Percentiles rank a stretch among this genome's conserved stretches.
phyloP scores from a whole-genome alignment of 2,113 vertebrate species.

The Scopus umbretta region DNA sequence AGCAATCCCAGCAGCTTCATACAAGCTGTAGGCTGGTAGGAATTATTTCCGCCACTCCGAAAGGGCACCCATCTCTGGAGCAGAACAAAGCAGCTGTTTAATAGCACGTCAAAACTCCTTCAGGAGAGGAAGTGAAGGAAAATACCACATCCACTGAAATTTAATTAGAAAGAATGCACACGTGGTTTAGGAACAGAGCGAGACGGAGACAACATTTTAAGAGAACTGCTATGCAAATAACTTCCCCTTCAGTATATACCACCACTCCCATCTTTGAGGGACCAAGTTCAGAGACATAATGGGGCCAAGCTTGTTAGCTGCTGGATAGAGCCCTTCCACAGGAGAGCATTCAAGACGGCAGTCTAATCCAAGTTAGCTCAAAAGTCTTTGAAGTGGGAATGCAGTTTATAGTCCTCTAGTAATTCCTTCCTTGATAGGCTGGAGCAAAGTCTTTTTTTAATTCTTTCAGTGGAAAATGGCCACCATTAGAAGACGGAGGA shows the following conservation, averaged over 20 bases:
- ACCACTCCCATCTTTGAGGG: not conserved
- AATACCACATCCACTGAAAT: not conserved
- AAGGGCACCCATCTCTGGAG: not conserved
- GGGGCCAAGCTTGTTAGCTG: not conserved
- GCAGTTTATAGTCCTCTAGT: not conserved
- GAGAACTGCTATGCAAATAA: not conserved
- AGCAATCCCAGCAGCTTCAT: not conserved
- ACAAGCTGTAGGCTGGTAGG: not conserved
- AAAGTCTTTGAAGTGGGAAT: not conserved
- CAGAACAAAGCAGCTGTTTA: not conserved
- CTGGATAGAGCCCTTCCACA: not conserved
- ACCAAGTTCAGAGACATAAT: not conserved
- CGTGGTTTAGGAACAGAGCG: not conserved
- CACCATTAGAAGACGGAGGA: not conserved
- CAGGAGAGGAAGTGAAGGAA: not conserved
- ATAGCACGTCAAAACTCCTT: not conserved
- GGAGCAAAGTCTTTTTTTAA: not conserved
- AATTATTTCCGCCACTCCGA: not conserved
- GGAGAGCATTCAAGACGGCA: not conserved
- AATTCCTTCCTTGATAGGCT: not conserved
- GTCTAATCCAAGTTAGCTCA: not conserved
- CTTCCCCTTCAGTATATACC: not conserved
- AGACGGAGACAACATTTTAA: not conserved
- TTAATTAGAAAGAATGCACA: not conserved
- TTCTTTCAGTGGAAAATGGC: not conserved